Evolutionary conservation across 2,113 vertebrate species (phyloP).

Genomic region (Trematocara variabile): DNA sequence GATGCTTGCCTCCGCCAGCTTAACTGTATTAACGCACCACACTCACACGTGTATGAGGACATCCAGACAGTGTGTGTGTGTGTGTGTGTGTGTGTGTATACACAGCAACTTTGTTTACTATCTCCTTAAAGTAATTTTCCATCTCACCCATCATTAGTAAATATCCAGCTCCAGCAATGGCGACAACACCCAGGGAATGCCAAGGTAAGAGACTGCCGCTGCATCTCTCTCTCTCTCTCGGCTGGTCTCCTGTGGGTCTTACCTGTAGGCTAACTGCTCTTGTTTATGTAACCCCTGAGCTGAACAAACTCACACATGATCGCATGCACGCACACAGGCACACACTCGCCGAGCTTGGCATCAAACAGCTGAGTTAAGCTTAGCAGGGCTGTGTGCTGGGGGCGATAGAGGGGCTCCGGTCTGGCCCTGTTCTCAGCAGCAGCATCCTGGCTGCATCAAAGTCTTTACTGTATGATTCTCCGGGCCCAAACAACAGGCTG

Average conservation of each 20-base stretch:
- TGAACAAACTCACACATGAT: constrained; percentile 38
- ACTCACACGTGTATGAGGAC: neutral
- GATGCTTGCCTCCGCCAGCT: constrained; percentile 16
- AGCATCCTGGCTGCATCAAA: constrained; percentile 55
- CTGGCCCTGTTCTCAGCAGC: constrained; percentile 53
- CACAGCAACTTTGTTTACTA: constrained; percentile 44
- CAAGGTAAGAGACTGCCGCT: constrained; percentile 41
- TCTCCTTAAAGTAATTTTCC: constrained; percentile 59
- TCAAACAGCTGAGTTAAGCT: constrained; percentile 66
- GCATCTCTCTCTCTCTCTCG: constrained; percentile 19
- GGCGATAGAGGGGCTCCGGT: constrained; percentile 49
- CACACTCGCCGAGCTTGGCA: constrained; percentile 50
- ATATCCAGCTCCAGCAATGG: constrained; percentile 47
- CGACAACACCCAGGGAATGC: constrained; percentile 45
- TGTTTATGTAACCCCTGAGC: constrained; percentile 67
- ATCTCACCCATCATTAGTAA: constrained; percentile 44
- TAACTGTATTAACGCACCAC: constrained; percentile 22
- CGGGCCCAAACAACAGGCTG: constrained; percentile 57
- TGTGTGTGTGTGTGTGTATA: neutral
- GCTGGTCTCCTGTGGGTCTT: constrained; percentile 62
- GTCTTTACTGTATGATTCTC: constrained; percentile 40
- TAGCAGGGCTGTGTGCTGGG: constrained; percentile 50
- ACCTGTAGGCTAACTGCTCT: constrained; percentile 67
- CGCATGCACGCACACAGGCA: neutral
- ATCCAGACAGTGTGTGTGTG: neutral